Conservation (phyloP, 2,888 invertebrate genomes). For the Aleiodes leptofemur region DNA sequence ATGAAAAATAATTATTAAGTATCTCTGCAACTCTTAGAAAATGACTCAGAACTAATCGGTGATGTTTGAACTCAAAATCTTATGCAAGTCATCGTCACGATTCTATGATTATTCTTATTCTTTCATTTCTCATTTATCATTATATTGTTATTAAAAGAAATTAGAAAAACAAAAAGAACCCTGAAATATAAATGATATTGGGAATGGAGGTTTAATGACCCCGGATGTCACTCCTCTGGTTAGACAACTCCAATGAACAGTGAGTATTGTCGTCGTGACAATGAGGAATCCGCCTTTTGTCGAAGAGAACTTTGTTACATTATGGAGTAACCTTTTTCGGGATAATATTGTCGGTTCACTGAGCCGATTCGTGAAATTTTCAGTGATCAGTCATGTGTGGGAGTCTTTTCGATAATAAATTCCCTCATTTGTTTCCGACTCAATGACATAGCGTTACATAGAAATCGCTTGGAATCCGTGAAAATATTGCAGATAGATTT, state of each 20-base stretch:
- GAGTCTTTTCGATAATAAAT: not conserved
- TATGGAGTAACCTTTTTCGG: conserved; percentile 6
- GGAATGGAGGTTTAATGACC: conserved; percentile 32
- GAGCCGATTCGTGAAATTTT: conserved; percentile 29
- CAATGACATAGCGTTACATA: too few species aligned
- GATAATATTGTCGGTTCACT: conserved; percentile 33
- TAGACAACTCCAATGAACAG: conserved; percentile 40
- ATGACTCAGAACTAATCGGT: conserved; percentile 7
- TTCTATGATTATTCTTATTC: conserved; percentile 28
- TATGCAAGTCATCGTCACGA: conserved; percentile 35
- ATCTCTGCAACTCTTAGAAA: not conserved
- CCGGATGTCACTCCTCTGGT: conserved; percentile 45
- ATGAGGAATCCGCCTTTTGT: conserved; percentile 42
- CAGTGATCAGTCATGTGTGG: conserved; percentile 1
- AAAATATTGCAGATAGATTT: not conserved
- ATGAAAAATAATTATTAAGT: conserved; percentile 34
- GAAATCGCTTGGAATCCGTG: too few species aligned
- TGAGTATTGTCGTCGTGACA: conserved; percentile 42
- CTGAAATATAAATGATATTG: conserved; percentile 33
- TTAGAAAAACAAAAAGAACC: conserved; percentile 6
- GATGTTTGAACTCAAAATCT: conserved; percentile 7
- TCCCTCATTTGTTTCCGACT: too few species aligned
- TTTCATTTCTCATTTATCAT: too few species aligned
- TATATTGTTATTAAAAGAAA: conserved; percentile 17
- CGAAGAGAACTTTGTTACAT: conserved; percentile 27